phyloP scores from a whole-genome alignment of 2,888 invertebrate genomes.

The Formica aserva region DNA sequence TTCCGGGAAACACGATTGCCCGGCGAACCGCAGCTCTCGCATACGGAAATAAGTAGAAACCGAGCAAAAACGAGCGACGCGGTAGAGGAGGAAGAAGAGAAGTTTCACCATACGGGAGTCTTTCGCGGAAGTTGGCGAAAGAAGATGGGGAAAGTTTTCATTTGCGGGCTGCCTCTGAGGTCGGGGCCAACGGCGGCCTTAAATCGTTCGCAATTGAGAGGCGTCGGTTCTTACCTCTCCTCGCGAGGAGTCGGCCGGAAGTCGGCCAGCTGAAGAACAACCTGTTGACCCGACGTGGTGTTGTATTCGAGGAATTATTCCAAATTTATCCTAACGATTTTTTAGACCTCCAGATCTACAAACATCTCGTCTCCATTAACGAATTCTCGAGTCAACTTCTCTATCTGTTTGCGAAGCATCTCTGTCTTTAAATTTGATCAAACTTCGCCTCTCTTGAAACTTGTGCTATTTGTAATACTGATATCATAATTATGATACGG shows the following conservation, averaged over 20 bases:
- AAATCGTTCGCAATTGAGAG: constrained; percentile 76
- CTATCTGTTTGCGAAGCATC: background rate
- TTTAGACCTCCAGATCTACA: background rate
- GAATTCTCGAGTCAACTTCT: background rate
- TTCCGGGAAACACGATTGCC: constrained; percentile 71
- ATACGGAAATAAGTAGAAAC: constrained; percentile 72
- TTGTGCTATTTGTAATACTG: constrained; percentile 40
- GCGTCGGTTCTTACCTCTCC: constrained; percentile 58
- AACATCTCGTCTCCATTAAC: no score
- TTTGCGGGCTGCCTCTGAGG: constrained; percentile 68
- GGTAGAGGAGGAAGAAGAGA: constrained; percentile 5
- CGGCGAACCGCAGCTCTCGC: constrained; percentile 73
- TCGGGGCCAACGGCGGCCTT: constrained; percentile 72
- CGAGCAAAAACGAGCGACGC: constrained; percentile 61
- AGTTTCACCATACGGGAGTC: constrained; percentile 61
- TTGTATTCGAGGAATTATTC: constrained; percentile 50
- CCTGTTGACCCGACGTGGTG: constrained; percentile 68
- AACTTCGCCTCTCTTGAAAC: background rate
- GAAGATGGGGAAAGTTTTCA: constrained; percentile 75
- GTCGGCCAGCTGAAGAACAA: constrained; percentile 69
- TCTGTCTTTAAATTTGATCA: constrained; percentile 13
- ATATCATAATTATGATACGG: constrained; percentile 48
- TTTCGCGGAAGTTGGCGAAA: constrained; percentile 64
- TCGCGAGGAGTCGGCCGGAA: constrained; percentile 64
- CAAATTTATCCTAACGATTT: background rate